Evolutionary conservation across 1,140 invertebrate genomes (phyloP).

Genomic region (Drosophila takahashii): DNA sequence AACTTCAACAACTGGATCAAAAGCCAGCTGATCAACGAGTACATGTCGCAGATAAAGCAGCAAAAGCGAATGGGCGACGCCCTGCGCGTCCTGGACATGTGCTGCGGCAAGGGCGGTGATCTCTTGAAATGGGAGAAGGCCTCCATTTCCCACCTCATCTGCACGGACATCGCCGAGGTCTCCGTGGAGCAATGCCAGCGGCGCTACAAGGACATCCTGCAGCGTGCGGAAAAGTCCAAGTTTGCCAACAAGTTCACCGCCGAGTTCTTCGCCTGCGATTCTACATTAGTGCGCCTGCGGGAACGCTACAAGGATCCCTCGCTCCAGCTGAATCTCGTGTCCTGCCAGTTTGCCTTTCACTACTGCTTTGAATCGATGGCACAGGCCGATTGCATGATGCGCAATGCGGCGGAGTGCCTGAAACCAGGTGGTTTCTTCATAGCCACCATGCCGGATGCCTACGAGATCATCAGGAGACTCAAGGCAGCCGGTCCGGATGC

Average conservation of each 20-base stretch:
- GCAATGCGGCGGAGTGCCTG: slow-evolving; percentile 96
- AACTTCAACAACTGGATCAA: slow-evolving; percentile 99
- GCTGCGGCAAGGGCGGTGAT: slow-evolving; percentile 98
- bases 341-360: slow-evolving; percentile 99
- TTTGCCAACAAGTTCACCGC: slow-evolving; percentile 89
- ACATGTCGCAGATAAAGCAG: slow-evolving; percentile 88
- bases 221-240: slow-evolving; percentile 73
- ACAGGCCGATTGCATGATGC: slow-evolving; percentile 97
- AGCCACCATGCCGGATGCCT: slow-evolving; percentile 97
- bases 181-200: slow-evolving; percentile 94
- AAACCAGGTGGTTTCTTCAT: slow-evolving; percentile 97
- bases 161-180: slow-evolving; percentile 96
- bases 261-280: slow-evolving; percentile 96
- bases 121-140: slow-evolving; percentile 97
- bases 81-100: slow-evolving; percentile 90
- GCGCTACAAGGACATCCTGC: slow-evolving; percentile 88
- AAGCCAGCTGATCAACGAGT: slow-evolving; percentile 94
- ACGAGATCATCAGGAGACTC: slow-evolving; percentile 91
- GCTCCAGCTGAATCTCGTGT: slow-evolving; percentile 94
- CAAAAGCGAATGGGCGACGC: slow-evolving; percentile 86
- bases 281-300: slow-evolving; percentile 92
- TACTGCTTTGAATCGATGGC: slow-evolving; percentile 97
- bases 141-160: slow-evolving; percentile 93
- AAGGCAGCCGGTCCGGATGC: slow-evolving; percentile 86
- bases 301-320: slow-evolving; percentile 90